Conservation (phyloP, 2,888 invertebrate genomes). For the Ceriagrion tenellum region DNA sequence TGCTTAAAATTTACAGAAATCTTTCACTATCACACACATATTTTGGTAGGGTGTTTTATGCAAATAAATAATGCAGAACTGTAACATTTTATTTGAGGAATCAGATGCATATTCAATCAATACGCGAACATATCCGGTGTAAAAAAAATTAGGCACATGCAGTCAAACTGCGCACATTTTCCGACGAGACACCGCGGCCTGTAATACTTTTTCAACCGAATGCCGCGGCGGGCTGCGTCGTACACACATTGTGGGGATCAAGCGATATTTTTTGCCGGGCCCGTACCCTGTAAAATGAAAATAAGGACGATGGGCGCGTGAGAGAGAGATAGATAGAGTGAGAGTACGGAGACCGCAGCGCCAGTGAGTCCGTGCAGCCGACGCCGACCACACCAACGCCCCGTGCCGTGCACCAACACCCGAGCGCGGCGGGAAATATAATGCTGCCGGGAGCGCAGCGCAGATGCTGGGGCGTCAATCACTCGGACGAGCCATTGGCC, state of each 20-base stretch:
- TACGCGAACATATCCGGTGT: too few species aligned
- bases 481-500: neutral
- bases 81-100: too few species aligned
- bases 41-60: too few species aligned
- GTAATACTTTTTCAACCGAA: neutral
- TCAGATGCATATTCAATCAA: too few species aligned
- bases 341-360: constrained; percentile 9
- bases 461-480: constrained; percentile 54
- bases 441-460: neutral
- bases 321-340: too few species aligned
- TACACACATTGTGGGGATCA: neutral
- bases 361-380: neutral
- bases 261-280: neutral
- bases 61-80: too few species aligned
- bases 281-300: neutral
- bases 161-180: neutral
- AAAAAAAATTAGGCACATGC: too few species aligned
- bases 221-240: neutral
- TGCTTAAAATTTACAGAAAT: too few species aligned
- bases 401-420: neutral
- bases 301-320: neutral
- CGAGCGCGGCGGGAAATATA: neutral
- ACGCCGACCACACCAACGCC: neutral
- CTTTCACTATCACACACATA: too few species aligned
- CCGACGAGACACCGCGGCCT: neutral